Evolutionary conservation across 2,797 vertebrate genomes (phyloP), one percentile per base, ranked within the genome.

Genomic region (Mormyrus proboscirostris): DNA sequence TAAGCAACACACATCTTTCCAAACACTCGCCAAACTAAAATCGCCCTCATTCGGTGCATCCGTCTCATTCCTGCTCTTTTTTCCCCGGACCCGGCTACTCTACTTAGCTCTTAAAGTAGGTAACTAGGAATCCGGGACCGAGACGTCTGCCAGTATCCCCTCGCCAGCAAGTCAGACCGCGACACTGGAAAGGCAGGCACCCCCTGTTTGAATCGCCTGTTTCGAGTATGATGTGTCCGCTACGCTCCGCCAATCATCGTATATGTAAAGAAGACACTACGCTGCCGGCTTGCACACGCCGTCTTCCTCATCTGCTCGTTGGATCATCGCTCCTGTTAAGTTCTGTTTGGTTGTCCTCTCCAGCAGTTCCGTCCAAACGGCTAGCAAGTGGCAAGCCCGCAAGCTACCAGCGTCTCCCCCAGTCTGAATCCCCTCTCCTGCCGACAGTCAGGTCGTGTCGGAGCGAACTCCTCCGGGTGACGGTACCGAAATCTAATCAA

Each of bases 151-250:
- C 89, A 88, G 86, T 88, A 89, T 62, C 59, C 90, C 89, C 41
- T 16, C 88, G 55, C 33, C 69, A 86, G 86, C 91, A 76, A n/a
- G 89, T 87, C 91, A 89, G 51, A 76, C 88, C 55, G 73, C 65
- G 29, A 38, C 76, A 47, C 73, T 87, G 73, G 76, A 87, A 83
- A 90, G 89, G 85, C 88, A 91, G 62, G 62, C 62, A 10, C 62
- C 62, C 25, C 25, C 62, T 69, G 73, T 33, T 79, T 19, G 73
- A 41, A 41, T 79, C 16, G 73, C 41, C 41, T 2, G 33, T 79
- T 22, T 84, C 47, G 44, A 47, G 22, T 84, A 47, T 89, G 89
- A 22, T 57, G 44, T 47, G 59, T 85, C 49, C 33, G 47, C 62
- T 69, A 10, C 73, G 51, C 73, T 69, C 87, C 89, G 33, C 57